Evolutionary conservation across 2,113 vertebrate species (phyloP).

Genomic region (Phyllostomus hastatus): DNA sequence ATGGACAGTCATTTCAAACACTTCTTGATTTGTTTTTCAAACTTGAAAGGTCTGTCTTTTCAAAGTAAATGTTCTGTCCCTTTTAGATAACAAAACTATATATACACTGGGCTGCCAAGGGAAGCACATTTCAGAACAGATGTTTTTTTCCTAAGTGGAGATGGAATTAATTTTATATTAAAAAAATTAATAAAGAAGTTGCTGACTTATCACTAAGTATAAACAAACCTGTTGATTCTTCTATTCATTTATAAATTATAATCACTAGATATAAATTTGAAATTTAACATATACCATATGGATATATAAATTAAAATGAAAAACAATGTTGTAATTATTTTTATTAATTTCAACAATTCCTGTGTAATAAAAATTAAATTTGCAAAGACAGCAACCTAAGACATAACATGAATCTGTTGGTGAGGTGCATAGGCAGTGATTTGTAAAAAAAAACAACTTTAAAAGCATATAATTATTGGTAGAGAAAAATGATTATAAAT

Average conservation of each 20-base stretch:
- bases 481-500: not conserved
- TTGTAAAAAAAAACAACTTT: not conserved
- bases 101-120: not conserved
- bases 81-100: not conserved
- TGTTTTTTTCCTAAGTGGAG: not conserved
- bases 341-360: not conserved
- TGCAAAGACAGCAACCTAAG: not conserved
- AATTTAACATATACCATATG: not conserved
- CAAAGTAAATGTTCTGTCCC: not conserved
- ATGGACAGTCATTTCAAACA: not conserved
- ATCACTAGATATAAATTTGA: not conserved
- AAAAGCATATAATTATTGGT: not conserved
- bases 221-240: not conserved
- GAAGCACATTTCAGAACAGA: not conserved
- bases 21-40: not conserved
- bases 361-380: not conserved
- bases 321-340: not conserved
- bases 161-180: constrained; percentile 22
- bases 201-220: not conserved
- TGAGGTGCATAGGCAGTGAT: not conserved
- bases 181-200: not conserved
- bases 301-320: not conserved
- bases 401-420: not conserved
- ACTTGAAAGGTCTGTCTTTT: not conserved
- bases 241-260: not conserved